phyloP scores from a whole-genome alignment of 1,140 invertebrate genomes.

The Archegozetes longisetosus region DNA sequence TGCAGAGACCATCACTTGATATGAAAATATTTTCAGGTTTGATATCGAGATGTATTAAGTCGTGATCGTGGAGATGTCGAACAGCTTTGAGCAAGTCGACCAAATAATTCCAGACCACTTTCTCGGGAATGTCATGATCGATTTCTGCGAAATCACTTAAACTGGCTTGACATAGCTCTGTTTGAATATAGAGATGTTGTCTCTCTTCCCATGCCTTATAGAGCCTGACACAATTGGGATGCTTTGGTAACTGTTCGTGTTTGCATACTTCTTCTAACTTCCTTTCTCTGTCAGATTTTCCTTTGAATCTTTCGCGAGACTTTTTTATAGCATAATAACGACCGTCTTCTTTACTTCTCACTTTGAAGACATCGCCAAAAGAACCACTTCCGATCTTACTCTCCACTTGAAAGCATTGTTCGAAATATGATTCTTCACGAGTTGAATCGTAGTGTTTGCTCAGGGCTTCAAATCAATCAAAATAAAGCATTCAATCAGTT shows the following conservation, averaged over 20 bases:
- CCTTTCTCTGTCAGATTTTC: constrained; percentile 40
- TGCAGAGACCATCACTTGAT: constrained; percentile 38
- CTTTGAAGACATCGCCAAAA: constrained; percentile 53
- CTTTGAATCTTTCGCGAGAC: constrained; percentile 41
- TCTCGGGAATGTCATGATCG: constrained; percentile 35
- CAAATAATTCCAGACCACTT: constrained; percentile 35
- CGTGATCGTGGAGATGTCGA: constrained; percentile 45
- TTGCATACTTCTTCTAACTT: constrained; percentile 50
- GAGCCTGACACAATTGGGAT: constrained; percentile 49
- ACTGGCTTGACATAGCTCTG: constrained; percentile 47
- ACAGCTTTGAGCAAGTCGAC: constrained; percentile 40
- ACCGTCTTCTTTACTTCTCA: constrained; percentile 44
- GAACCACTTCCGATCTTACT: constrained; percentile 49
- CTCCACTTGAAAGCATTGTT: constrained; percentile 46
- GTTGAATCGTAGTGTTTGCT: constrained; percentile 27
- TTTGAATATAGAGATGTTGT: constrained; percentile 49
- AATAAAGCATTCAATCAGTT: neutral
- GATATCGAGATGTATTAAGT: constrained; percentile 55
- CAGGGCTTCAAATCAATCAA: constrained; percentile 7
- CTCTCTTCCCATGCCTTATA: constrained; percentile 56
- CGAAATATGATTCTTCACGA: constrained; percentile 30
- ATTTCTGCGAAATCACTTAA: constrained; percentile 23
- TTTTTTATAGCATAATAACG: constrained; percentile 50
- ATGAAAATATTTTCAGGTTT: constrained; percentile 58
- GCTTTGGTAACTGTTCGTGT: constrained; percentile 46